Base-by-base conservation (phyloP, 2,797 vertebrate species). In the Pogonophryne albipinna region DNA sequence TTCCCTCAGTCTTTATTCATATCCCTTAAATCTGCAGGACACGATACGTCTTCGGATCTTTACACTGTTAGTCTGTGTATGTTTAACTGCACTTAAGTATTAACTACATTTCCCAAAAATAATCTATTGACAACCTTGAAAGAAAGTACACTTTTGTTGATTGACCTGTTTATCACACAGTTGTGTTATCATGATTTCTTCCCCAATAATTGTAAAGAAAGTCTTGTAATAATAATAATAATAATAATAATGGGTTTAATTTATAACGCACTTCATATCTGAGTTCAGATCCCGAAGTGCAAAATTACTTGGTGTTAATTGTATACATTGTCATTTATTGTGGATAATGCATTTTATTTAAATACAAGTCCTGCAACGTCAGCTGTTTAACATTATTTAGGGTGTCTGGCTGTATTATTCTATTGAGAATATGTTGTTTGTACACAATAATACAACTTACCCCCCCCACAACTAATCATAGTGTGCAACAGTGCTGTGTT, bases 401-500 rank as follows among this genome's bases (percentile, higher is more conserved):
- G 50, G 55, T 66, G 56, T 17, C 44, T 20, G 34, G 34, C 34
- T 20, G 60, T 9, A 58, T 64, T 60, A 60, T 47, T 52, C 44
- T 38, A 50, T 58, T 23, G 16, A 14, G 16, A 45, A 6, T 53
- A 49, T 0, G 9, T 20, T 38, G 34, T 66, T 69, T 56, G 4
- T 17, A 41, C 69, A 67, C 31, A 41, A 42, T 5, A 20, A 41
- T 10, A 2, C 0, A 1, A 53, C 44, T 38, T 0, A 13, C 10
- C 50, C 23, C 27, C 23, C 19, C 23, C 23, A 23, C 19, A 34
- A 4, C 10, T 16, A 8, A 19, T 47, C 51, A 16, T 38, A 15
- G 10, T 63, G 53, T 61, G 16, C 15, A 52, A 46, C 55, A 53
- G 23, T 70, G 46, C 79, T 51, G 42, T 52, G 70, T 76, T 80